phyloP scores from a whole-genome alignment of 1,140 invertebrate species.

The Melanaphis sacchari region DNA sequence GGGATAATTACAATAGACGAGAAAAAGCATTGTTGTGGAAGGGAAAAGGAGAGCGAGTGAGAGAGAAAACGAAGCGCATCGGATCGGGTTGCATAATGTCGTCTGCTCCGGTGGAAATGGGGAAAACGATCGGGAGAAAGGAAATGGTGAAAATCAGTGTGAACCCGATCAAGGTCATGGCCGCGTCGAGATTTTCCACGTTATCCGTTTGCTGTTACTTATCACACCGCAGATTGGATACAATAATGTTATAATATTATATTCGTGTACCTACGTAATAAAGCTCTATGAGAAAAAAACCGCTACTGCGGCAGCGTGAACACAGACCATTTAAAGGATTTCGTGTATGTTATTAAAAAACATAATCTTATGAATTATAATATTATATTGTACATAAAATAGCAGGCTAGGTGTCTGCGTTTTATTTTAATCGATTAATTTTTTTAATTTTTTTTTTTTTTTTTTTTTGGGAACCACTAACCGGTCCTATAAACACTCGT shows the following conservation, averaged over 20 bases:
- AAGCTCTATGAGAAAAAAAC: neutral
- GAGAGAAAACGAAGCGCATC: constrained; percentile 48
- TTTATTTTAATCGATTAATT: neutral
- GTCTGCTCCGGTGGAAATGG: constrained; percentile 13
- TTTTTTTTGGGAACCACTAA: constrained; percentile 40
- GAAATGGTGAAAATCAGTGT: constrained; percentile 48
- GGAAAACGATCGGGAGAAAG: constrained; percentile 33
- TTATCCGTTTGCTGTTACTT: neutral
- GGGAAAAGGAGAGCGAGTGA: neutral
- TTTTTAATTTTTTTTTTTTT: neutral
- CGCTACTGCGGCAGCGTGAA: neutral
- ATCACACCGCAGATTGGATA: neutral
- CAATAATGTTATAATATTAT: neutral
- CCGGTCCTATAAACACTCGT: constrained; percentile 4
- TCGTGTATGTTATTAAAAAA: neutral
- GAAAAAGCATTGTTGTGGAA: neutral
- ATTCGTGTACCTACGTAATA: neutral
- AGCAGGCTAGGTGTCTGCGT: neutral
- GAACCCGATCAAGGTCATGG: constrained; percentile 43
- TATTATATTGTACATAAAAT: neutral
- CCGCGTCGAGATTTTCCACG: constrained; percentile 27
- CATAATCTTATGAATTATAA: neutral
- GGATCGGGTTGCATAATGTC: constrained; percentile 33
- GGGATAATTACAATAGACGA: neutral
- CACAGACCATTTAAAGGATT: neutral